Percentiles rank a stretch among this genome's conserved stretches.
phyloP scores from a whole-genome alignment of 2,113 vertebrate species.

The Neodontobutis hainanensis region DNA sequence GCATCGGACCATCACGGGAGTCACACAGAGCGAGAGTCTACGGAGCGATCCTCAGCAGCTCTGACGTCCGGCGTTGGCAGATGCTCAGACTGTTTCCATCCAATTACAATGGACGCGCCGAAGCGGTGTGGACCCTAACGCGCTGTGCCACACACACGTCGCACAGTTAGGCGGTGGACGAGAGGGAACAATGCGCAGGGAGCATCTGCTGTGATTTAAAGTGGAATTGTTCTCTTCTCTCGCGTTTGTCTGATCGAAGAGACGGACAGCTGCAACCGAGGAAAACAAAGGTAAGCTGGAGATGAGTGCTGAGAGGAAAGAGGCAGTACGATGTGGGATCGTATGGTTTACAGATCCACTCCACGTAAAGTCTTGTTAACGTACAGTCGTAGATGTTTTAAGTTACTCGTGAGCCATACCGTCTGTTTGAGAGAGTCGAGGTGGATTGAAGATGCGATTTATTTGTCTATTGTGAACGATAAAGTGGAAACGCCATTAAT shows the following conservation, averaged over 20 bases:
- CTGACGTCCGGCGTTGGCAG: slow-evolving; percentile 58
- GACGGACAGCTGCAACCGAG: not conserved
- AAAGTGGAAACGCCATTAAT: slow-evolving; percentile 10
- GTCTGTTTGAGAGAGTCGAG: not conserved
- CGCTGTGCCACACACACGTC: slow-evolving; percentile 4
- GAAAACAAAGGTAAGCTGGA: not conserved
- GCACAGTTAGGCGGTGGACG: slow-evolving; percentile 21
- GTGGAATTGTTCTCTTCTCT: slow-evolving; percentile 22
- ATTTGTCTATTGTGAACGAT: not conserved
- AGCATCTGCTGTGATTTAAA: slow-evolving; percentile 43
- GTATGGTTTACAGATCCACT: not conserved
- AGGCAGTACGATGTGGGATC: not conserved
- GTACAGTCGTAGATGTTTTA: not conserved
- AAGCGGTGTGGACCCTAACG: slow-evolving; percentile 45
- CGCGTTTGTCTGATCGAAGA: not conserved
- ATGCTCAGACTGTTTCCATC: slow-evolving; percentile 39
- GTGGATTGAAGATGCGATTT: not conserved
- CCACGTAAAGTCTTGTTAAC: slow-evolving; percentile 9
- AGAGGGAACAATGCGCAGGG: slow-evolving; percentile 26
- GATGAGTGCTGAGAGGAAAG: not conserved
- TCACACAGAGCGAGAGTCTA: slow-evolving; percentile 25
- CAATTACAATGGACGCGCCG: slow-evolving; percentile 40
- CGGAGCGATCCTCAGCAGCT: slow-evolving; percentile 40
- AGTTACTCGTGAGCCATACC: not conserved
- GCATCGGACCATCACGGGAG: slow-evolving; percentile 41